Evolutionary conservation across 2,113 vertebrate genomes (phyloP).

Genomic region (Lophochroa leadbeateri): DNA sequence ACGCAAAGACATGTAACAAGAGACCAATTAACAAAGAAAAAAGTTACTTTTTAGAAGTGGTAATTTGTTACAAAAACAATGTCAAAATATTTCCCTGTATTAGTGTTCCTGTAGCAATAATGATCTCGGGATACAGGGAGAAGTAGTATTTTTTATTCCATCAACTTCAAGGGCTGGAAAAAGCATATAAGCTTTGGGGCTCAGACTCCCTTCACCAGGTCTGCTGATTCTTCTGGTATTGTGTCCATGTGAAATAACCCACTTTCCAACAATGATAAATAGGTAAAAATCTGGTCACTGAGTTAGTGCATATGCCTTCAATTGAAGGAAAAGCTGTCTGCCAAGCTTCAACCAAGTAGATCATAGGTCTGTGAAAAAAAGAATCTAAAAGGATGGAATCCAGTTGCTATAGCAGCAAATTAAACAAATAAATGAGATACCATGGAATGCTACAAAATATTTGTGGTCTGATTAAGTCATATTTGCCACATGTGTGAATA

Average conservation of each 20-base stretch:
- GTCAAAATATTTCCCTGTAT: slow-evolving; percentile 36
- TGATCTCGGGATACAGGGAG: neutral
- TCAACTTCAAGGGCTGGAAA: slow-evolving; percentile 47
- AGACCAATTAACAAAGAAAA: slow-evolving; percentile 37
- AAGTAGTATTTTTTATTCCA: slow-evolving; percentile 37
- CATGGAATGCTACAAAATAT: slow-evolving; percentile 84
- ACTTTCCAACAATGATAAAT: slow-evolving; percentile 62
- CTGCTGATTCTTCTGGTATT: slow-evolving; percentile 62
- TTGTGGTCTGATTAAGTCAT: slow-evolving; percentile 82
- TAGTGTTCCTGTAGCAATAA: neutral
- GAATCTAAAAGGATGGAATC: slow-evolving; percentile 71
- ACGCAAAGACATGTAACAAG: slow-evolving; percentile 27
- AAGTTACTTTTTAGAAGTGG: neutral
- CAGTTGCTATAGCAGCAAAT: slow-evolving; percentile 81
- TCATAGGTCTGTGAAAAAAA: slow-evolving; percentile 67
- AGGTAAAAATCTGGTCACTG: slow-evolving; percentile 70
- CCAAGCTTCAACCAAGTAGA: slow-evolving; percentile 75
- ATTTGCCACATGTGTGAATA: slow-evolving; percentile 78
- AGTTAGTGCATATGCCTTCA: slow-evolving; percentile 78
- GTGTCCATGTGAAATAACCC: slow-evolving; percentile 57
- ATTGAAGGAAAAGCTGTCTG: slow-evolving; percentile 70
- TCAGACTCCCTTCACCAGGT: slow-evolving; percentile 1
- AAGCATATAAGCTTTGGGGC: slow-evolving; percentile 23
- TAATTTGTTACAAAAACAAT: neutral
- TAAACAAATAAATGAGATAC: slow-evolving; percentile 88